These are phyloP conservation scores for Mylabris sibirica DNA, from an alignment of 2,888 invertebrate genomes.

Conservation along the genomic window DNA sequence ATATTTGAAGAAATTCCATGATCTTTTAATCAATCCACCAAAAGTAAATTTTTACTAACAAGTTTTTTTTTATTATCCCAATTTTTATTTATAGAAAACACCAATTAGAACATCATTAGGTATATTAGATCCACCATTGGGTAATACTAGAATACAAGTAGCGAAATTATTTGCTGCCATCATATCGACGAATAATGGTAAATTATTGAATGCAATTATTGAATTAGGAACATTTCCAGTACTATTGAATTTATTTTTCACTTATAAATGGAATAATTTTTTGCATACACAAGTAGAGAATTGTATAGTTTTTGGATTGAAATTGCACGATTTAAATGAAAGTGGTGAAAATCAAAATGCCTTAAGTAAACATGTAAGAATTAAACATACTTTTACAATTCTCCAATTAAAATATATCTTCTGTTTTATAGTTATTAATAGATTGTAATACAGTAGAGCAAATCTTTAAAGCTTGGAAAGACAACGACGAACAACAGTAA, in stretches of 20 bases:
- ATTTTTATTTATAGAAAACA: conserved; percentile 64
- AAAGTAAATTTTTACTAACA: conserved; percentile 62
- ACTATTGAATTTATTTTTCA: conserved; percentile 87
- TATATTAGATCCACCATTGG: conserved; percentile 76
- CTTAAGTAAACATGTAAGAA: conserved; percentile 66
- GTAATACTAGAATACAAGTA: conserved; percentile 81
- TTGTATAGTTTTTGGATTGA: conserved; percentile 77
- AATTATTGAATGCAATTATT: conserved; percentile 73
- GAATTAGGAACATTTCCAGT: conserved; percentile 66
- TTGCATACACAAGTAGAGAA: conserved; percentile 89
- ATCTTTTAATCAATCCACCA: conserved; percentile 74
- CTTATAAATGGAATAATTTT: conserved; percentile 94
- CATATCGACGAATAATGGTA: conserved; percentile 74
- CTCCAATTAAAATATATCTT: conserved; percentile 31
- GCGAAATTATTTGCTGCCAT: conserved; percentile 81
- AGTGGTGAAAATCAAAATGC: conserved; percentile 58
- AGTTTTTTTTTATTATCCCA: background rate
- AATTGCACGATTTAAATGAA: conserved; percentile 54
- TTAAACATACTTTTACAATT: conserved; percentile 23
- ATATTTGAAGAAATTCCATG: conserved; percentile 74
- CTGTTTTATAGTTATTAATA: conserved; percentile 61
- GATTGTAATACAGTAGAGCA: conserved; percentile 82
- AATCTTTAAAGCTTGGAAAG: conserved; percentile 82
- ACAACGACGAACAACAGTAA: conserved; percentile 81
- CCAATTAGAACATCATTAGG: conserved; percentile 76